Percentiles rank a stretch among this genome's conserved stretches.
Conservation (phyloP, 2,113 vertebrate species). For the Morone chrysops region DNA sequence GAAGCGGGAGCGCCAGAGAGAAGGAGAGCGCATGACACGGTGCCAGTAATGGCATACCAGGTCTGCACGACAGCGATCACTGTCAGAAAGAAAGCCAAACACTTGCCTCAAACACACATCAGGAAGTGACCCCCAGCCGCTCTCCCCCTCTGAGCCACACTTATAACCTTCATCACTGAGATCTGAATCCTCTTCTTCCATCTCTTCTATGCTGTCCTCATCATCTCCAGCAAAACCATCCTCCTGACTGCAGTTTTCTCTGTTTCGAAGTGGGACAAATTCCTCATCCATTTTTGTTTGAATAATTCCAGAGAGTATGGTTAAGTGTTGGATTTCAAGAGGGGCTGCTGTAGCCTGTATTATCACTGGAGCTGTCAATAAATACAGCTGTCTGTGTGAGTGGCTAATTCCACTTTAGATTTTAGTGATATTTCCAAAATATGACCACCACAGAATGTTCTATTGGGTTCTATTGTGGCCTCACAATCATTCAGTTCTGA, state of each 20-base stretch:
- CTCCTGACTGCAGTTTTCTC: not conserved
- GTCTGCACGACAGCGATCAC: conserved; percentile 23
- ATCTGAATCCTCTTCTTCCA: not conserved
- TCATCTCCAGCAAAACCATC: not conserved
- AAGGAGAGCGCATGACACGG: conserved; percentile 39
- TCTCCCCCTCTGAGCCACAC: not conserved
- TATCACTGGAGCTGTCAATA: not conserved
- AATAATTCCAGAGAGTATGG: not conserved
- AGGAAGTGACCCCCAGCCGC: conserved; percentile 33
- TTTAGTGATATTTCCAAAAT: not conserved
- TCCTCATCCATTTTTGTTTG: not conserved
- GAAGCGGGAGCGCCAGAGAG: conserved; percentile 39
- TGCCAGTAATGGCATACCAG: conserved; percentile 46
- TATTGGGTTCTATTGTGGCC: not conserved
- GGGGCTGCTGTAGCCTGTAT: not conserved
- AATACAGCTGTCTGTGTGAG: not conserved
- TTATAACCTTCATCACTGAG: not conserved
- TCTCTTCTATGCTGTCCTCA: not conserved
- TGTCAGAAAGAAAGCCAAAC: conserved; percentile 41
- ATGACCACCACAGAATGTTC: not conserved
- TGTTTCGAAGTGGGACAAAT: not conserved
- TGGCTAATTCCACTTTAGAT: not conserved
- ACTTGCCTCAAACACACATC: conserved; percentile 29
- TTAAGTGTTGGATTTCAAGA: not conserved
- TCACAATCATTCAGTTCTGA: not conserved